Percentiles rank a stretch among this genome's conserved stretches.
phyloP scores from a whole-genome alignment of 2,113 vertebrate genomes.

The Varanus komodoensis region DNA sequence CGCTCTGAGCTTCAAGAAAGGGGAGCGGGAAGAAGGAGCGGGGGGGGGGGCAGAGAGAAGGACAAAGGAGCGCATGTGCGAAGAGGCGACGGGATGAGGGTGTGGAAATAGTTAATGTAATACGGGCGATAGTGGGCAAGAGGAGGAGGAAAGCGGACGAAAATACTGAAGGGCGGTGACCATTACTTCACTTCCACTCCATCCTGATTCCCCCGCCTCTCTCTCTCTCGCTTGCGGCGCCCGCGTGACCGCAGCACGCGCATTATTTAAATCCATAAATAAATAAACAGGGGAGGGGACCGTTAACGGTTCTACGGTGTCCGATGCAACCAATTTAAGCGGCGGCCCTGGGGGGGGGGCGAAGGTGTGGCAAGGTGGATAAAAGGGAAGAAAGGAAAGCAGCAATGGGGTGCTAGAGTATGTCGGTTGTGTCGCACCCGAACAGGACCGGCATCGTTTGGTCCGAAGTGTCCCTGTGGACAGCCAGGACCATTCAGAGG shows the following conservation, averaged over 20 bases:
- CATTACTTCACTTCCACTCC: not conserved
- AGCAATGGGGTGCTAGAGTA: too few relatives aligned
- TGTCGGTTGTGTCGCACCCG: too few relatives aligned
- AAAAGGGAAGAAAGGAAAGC: not conserved
- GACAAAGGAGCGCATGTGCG: not conserved
- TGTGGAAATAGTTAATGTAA: too few relatives aligned
- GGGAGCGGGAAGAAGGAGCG: not conserved
- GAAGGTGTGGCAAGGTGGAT: not conserved
- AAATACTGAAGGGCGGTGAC: not conserved
- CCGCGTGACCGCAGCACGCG: not conserved
- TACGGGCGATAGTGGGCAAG: not conserved
- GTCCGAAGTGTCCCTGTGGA: too few relatives aligned
- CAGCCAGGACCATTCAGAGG: too few relatives aligned
- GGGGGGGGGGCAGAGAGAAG: too few relatives aligned
- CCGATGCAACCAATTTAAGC: not conserved
- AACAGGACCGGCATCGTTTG: too few relatives aligned
- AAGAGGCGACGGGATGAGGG: fast-evolving
- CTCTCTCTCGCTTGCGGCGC: not conserved
- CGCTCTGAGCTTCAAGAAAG: too few relatives aligned
- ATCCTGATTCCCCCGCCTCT: too few relatives aligned
- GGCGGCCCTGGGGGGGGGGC: not conserved
- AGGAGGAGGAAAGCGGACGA: not conserved
- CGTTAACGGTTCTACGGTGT: not conserved
- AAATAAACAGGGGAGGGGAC: too few relatives aligned
- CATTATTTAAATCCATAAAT: not conserved